Percentiles rank a stretch among this genome's conserved stretches.
Evolutionary conservation across 2,888 invertebrate species (phyloP).

Genomic region (Steinernema scapterisci): DNA sequence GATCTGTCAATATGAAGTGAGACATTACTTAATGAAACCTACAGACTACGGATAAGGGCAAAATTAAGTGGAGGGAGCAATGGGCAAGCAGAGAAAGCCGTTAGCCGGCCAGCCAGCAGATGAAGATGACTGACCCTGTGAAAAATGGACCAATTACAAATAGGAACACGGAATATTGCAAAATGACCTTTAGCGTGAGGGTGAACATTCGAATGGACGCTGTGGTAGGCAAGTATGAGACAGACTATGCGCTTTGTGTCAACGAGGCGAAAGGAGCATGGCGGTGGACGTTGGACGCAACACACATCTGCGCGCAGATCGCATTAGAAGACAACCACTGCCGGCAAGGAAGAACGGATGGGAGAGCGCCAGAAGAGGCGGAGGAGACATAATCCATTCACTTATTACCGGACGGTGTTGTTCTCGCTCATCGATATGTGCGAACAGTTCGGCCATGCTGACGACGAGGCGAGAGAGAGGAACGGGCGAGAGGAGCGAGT

Average conservation of each 20-base stretch:
- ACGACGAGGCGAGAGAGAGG: background rate
- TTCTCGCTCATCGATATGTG: conserved; percentile 29
- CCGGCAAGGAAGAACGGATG: conserved; percentile 29
- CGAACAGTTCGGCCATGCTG: conserved; percentile 20
- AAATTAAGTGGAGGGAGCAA: background rate
- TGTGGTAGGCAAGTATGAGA: conserved; percentile 22
- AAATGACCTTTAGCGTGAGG: conserved; percentile 22
- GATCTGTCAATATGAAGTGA: conserved; percentile 31
- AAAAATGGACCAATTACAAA: background rate
- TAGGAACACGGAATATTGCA: background rate
- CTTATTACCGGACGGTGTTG: conserved; percentile 33
- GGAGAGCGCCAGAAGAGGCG: conserved; percentile 11
- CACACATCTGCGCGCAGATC: conserved; percentile 33
- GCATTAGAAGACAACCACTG: conserved; percentile 31
- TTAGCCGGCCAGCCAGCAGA: background rate
- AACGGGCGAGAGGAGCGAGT: background rate
- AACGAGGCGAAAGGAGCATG: conserved; percentile 32
- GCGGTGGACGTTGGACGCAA: conserved; percentile 23
- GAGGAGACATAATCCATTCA: conserved; percentile 32
- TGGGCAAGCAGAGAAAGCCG: background rate
- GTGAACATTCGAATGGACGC: background rate
- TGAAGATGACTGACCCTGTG: no score
- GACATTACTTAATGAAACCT: conserved; percentile 27
- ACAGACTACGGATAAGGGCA: background rate
- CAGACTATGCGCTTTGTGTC: conserved; percentile 29